Evolutionary conservation across 2,113 vertebrate genomes (phyloP).

Genomic region (zebrafish (Danio rerio)): DNA sequence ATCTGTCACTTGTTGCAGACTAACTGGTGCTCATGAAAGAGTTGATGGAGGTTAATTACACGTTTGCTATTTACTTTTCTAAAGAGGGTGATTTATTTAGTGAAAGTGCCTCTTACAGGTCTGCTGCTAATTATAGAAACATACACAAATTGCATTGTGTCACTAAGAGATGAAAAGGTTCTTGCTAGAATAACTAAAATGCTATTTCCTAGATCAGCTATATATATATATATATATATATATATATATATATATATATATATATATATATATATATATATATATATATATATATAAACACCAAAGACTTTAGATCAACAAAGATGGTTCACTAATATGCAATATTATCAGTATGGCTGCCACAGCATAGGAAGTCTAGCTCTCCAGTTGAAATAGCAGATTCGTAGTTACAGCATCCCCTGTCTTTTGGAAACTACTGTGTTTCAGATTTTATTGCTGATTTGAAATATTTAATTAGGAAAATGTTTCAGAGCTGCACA

Average conservation of each 20-base stretch:
- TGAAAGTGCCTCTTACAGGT: constrained; percentile 40
- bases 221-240: background rate
- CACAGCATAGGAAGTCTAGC: too few species aligned
- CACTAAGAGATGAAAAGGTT: constrained; percentile 25
- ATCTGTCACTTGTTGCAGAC: background rate
- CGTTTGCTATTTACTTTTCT: constrained; percentile 57
- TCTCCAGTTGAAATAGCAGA: too few species aligned
- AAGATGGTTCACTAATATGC: too few species aligned
- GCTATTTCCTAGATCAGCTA: background rate
- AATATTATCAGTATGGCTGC: too few species aligned
- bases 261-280: too few species aligned
- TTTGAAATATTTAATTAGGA: too few species aligned
- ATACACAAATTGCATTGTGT: constrained; percentile 40
- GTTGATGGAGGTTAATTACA: constrained; percentile 53
- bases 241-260: background rate
- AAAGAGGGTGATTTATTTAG: constrained; percentile 49
- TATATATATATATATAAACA: too few species aligned
- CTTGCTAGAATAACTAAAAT: background rate
- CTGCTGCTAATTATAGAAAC: constrained; percentile 53
- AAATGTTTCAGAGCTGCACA: too few species aligned
- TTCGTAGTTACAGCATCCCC: too few species aligned
- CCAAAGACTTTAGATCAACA: too few species aligned
- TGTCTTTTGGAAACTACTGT: too few species aligned
- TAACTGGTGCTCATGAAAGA: background rate
- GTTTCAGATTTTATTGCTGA: too few species aligned